Base-by-base conservation (phyloP, 2,888 invertebrate genomes). In the Drosophila dives region DNA sequence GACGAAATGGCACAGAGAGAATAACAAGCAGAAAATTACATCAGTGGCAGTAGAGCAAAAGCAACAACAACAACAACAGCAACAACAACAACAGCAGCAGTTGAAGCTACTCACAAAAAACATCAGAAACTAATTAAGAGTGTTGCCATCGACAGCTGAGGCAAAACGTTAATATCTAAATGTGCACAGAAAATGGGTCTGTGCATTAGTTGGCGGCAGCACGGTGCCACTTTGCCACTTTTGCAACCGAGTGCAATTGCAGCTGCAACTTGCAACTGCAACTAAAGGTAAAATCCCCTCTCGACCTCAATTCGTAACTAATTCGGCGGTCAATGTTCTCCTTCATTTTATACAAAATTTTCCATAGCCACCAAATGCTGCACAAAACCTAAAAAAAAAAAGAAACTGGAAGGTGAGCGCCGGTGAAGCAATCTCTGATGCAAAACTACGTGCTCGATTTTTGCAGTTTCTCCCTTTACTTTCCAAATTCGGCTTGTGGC, bases 41-140 rank as follows among this genome's bases (percentile, higher is more conserved):
- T 72, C 69, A 81, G 56, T 68, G 54, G 55, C 62, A 29, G 62
- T 60, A 38, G 50, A 11, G 17, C 12, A 54, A 26, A 15, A 23
- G 12, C 11, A 54, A 38, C 36, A 36, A 8, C n/a, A 26, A 1
- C 26, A 26, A 26, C 26, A 26, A 2, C 45, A 45, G 60, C 48
- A 71, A 54, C 40, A 64, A 45, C 42, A 65, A 51, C 49, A 61
- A 59, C 26, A 45, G 58, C 26, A 61, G 42, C 58, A 23, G 3
- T 15, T 15, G 23, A 4, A 70, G 50, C 58, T 64, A 60, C 54
- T 40, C 40, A 60, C 56, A 59, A 56, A 64, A 42, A 56, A 70
- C 77, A 78, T 77, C 72, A 78, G 75, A 80, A 80, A 80, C 80
- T 80, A 80, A 80, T 80, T 80, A 80, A 81, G 81, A 78, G 72